Conservation (phyloP, 2,888 invertebrate species). For the Hirudinaria manillensis region DNA sequence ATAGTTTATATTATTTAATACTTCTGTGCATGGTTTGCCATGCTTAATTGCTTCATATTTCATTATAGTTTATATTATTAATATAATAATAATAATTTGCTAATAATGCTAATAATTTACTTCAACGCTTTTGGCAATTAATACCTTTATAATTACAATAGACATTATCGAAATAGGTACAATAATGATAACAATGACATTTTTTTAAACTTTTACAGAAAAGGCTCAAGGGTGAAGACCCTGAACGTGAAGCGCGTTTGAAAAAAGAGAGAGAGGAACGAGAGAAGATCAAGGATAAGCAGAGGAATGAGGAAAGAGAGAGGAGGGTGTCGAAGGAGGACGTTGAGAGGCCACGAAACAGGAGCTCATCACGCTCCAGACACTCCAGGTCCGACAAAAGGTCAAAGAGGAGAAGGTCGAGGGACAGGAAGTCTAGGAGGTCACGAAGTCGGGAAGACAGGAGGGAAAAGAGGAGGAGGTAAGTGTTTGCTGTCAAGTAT, state of each 20-base stretch:
- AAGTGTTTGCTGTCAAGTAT: no score
- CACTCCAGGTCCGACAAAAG: background rate
- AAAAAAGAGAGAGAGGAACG: constrained; percentile 37
- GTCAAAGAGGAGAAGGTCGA: background rate
- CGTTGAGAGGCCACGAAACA: background rate
- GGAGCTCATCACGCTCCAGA: background rate
- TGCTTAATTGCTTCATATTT: background rate
- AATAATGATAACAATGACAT: background rate
- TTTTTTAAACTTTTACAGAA: constrained; percentile 30
- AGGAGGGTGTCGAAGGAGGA: background rate
- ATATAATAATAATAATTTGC: no score
- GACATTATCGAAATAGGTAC: background rate
- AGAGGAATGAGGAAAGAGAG: constrained; percentile 5
- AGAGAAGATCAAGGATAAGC: constrained; percentile 34
- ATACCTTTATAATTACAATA: background rate
- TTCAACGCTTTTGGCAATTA: background rate
- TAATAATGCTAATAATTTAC: background rate
- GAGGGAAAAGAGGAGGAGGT: background rate
- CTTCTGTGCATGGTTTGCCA: background rate
- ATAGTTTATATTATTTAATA: background rate
- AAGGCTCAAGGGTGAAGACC: constrained; percentile 29
- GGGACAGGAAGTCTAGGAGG: background rate
- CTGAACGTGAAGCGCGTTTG: constrained; percentile 33
- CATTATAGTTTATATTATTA: background rate
- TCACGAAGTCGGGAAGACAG: constrained; percentile 3